Conservation (phyloP, 2,113 vertebrate genomes). For the Notothenia rossii region DNA sequence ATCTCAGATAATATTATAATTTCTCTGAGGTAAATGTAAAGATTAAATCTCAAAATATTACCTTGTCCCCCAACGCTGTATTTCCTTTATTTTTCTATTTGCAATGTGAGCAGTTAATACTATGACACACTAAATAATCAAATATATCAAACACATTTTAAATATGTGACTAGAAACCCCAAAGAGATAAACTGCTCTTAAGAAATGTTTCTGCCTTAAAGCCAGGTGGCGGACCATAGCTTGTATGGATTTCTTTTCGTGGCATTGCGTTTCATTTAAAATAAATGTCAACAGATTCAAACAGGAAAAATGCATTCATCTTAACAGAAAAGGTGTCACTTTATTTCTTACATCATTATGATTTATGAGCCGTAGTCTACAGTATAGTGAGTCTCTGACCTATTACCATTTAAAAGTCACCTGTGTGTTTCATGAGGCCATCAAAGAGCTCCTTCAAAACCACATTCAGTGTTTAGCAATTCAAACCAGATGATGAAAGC, state of each 20-base stretch:
- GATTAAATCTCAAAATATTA: too few species aligned
- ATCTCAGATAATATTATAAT: too few species aligned
- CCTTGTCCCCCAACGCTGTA: too few species aligned
- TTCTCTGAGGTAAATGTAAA: too few species aligned
- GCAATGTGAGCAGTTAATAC: too few species aligned
- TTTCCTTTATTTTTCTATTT: too few species aligned
- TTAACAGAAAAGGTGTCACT: background rate
- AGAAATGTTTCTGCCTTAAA: background rate
- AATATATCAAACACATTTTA: too few species aligned
- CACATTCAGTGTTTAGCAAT: constrained; percentile 58
- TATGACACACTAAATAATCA: too few species aligned
- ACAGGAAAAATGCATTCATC: background rate
- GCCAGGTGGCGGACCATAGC: background rate
- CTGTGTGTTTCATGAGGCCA: constrained; percentile 49
- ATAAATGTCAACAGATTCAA: too few species aligned
- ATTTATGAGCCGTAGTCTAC: constrained; percentile 42
- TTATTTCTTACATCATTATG: constrained; percentile 17
- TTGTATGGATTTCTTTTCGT: background rate
- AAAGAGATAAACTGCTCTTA: background rate
- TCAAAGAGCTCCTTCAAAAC: constrained; percentile 61
- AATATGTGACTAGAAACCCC: background rate
- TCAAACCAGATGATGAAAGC: constrained; percentile 72
- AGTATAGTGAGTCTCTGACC: constrained; percentile 22
- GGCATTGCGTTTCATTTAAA: background rate
- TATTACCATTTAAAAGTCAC: constrained; percentile 68